Evolutionary conservation across 2,888 invertebrate species (phyloP).

Genomic region (Strigamia transsilvanica): DNA sequence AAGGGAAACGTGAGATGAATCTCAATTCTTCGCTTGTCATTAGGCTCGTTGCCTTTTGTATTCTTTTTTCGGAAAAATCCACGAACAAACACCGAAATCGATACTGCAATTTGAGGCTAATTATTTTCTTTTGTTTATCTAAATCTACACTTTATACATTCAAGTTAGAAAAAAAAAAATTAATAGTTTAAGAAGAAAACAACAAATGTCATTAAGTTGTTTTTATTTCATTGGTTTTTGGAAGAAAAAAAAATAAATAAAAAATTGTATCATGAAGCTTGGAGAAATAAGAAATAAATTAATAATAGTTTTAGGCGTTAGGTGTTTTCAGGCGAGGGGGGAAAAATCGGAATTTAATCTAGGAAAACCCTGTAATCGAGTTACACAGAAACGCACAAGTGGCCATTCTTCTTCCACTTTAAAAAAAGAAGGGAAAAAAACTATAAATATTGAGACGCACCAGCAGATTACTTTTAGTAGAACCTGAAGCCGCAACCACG

Average conservation of each 20-base stretch:
- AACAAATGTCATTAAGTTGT: no score
- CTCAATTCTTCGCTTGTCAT: not conserved
- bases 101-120: not conserved
- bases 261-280: not conserved
- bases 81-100: not conserved
- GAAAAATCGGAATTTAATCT: constrained; percentile 35
- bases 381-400: not conserved
- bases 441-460: constrained; percentile 43
- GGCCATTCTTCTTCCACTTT: constrained; percentile 29
- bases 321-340: not conserved
- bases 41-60: constrained; percentile 28
- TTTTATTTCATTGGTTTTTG: no score
- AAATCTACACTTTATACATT: no score
- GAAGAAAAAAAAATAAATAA: no score
- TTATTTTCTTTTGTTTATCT: not conserved
- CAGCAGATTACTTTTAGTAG: constrained; percentile 37
- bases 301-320: not conserved
- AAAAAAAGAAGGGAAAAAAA: not conserved
- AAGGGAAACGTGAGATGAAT: constrained; percentile 41
- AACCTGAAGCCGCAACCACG: constrained; percentile 49
- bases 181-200: no score
- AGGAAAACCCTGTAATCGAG: constrained; percentile 5
- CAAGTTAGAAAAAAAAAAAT: no score
- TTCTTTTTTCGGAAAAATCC: not conserved
- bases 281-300: constrained; percentile 1